phyloP scores from a whole-genome alignment of 2,888 invertebrate species.

The Sarcophaga caerulescens region DNA sequence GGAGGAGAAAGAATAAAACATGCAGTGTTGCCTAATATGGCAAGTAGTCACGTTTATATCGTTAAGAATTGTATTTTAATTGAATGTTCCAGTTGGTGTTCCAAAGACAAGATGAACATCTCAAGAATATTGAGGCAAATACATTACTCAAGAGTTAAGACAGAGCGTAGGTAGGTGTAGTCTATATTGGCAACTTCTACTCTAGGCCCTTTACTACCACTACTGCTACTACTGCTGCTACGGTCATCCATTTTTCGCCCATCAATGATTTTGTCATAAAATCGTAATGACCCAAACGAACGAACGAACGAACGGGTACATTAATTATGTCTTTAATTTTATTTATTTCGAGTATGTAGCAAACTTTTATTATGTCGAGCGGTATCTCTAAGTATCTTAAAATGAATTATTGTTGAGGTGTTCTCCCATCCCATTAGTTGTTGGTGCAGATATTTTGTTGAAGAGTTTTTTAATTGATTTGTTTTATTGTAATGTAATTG shows the following conservation, averaged over 20 bases:
- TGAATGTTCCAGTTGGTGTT: slow-evolving; percentile 58
- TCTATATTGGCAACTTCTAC: neutral
- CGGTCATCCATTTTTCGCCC: slow-evolving; percentile 47
- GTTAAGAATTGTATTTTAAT: slow-evolving; percentile 61
- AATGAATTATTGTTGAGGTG: slow-evolving; percentile 42
- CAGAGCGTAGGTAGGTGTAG: neutral
- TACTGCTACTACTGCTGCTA: neutral
- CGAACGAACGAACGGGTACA: neutral
- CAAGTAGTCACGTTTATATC: slow-evolving; percentile 64
- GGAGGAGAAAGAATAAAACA: too few species aligned
- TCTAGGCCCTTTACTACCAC: neutral
- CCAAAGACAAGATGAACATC: slow-evolving; percentile 4
- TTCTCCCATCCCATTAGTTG: neutral
- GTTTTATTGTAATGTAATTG: neutral
- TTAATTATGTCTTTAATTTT: slow-evolving; percentile 48
- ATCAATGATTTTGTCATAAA: slow-evolving; percentile 57
- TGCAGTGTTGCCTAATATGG: slow-evolving; percentile 30
- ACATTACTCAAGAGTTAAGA: neutral
- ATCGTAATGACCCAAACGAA: slow-evolving; percentile 48
- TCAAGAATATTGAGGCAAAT: neutral
- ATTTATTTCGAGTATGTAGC: slow-evolving; percentile 36
- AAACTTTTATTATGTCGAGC: neutral
- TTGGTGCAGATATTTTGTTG: slow-evolving; percentile 43
- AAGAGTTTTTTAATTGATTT: slow-evolving; percentile 22
- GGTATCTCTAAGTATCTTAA: slow-evolving; percentile 7